Percentiles rank a stretch among this genome's conserved stretches.
Conservation (phyloP, 2,888 invertebrate genomes). For the Coleophora flavipennella region DNA sequence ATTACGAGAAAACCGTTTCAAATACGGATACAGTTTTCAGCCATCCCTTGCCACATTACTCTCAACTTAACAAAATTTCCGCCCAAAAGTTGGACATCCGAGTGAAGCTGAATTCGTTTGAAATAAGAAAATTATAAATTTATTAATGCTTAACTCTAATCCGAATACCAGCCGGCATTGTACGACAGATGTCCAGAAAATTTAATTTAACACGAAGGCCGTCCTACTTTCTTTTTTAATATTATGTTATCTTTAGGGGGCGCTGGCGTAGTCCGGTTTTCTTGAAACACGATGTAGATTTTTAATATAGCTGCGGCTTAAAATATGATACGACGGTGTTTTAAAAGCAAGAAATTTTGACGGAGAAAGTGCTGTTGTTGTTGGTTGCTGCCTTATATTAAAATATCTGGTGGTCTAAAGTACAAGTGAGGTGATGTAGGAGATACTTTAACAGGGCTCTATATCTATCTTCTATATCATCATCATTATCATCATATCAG, state of each 20-base stretch:
- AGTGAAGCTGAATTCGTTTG: slow-evolving; percentile 3
- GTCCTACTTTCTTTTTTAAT: slow-evolving; percentile 52
- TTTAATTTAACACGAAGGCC: slow-evolving; percentile 56
- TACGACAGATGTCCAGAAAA: slow-evolving; percentile 60
- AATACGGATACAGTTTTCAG: no score
- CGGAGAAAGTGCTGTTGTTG: no score
- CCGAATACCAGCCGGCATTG: slow-evolving; percentile 33
- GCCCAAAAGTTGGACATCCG: background rate
- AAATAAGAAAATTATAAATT: slow-evolving; percentile 44
- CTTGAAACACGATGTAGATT: slow-evolving; percentile 42
- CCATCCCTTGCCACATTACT: background rate
- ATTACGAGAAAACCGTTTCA: no score
- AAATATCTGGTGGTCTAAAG: no score
- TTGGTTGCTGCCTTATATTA: no score
- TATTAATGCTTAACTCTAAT: slow-evolving; percentile 48
- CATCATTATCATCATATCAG: no score
- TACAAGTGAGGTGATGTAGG: no score
- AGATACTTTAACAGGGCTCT: no score
- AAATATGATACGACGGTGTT: background rate
- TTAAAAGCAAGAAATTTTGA: background rate
- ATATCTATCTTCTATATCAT: no score
- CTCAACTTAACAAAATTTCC: background rate
- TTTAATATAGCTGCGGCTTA: slow-evolving; percentile 13
- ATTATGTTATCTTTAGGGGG: slow-evolving; percentile 37
- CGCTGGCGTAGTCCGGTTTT: slow-evolving; percentile 25